A percentile compares a stretch with the other conserved stretches of the same genome.
These are phyloP conservation scores for Vulpes lagopus DNA, from an alignment of 2,113 vertebrate species.

Conservation along the genomic window DNA sequence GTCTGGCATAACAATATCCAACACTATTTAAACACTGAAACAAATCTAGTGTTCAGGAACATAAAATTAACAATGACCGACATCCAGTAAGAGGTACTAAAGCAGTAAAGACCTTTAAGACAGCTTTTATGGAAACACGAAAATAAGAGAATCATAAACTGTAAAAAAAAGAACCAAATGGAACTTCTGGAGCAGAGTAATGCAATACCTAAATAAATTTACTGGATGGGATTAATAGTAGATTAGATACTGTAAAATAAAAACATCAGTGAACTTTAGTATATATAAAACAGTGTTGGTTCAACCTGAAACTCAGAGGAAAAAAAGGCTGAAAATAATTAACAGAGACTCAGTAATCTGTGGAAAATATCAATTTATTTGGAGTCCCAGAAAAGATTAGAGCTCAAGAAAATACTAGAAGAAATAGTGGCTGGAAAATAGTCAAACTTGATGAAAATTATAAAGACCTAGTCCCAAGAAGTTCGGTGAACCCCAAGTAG, in stretches of 20 bases:
- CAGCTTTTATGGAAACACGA: background rate
- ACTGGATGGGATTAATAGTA: background rate
- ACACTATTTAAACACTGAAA: background rate
- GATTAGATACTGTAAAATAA: background rate
- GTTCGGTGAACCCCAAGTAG: background rate
- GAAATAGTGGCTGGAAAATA: background rate
- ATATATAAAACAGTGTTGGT: background rate
- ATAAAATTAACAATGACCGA: background rate
- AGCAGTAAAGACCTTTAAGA: background rate
- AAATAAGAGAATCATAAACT: background rate
- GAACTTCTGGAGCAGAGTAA: background rate
- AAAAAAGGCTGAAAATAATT: background rate
- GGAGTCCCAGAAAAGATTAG: background rate
- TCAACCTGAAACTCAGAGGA: background rate
- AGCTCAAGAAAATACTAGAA: background rate
- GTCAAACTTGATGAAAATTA: background rate
- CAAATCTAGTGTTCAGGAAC: background rate
- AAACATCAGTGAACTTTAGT: background rate
- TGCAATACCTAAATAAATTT: background rate
- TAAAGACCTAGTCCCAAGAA: background rate
- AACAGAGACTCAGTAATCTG: background rate
- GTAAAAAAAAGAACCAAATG: background rate
- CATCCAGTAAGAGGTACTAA: background rate
- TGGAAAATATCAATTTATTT: background rate
- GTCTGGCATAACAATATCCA: background rate